A percentile compares a stretch with the other conserved stretches of the same genome.
phyloP scores from a whole-genome alignment of 1,140 invertebrate species.

The Battus philenor region DNA sequence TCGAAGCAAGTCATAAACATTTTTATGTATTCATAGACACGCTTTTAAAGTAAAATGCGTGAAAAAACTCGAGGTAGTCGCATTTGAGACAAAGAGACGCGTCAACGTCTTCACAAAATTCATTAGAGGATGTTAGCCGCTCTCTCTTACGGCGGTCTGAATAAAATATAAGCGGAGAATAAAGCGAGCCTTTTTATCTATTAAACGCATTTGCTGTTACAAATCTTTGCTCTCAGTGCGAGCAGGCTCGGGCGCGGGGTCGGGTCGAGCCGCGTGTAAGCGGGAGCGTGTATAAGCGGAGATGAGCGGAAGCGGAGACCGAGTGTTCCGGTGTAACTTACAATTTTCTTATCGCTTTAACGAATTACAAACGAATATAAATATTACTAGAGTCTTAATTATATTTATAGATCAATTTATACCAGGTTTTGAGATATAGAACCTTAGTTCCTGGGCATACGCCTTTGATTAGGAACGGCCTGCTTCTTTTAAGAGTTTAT shows the following conservation, averaged over 20 bases:
- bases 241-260: neutral
- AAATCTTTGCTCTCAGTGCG: conserved; percentile 48
- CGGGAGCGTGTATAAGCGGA: too few species aligned
- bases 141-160: conserved; percentile 44
- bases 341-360: too few species aligned
- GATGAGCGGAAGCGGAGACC: too few species aligned
- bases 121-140: conserved; percentile 45
- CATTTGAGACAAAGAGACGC: conserved; percentile 22
- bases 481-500: too few species aligned
- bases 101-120: conserved; percentile 44
- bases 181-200: conserved; percentile 66
- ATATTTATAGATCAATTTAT: too few species aligned
- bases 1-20: conserved; percentile 4
- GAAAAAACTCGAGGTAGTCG: conserved; percentile 13
- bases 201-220: conserved; percentile 67
- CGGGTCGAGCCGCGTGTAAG: too few species aligned
- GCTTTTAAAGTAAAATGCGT: conserved; percentile 13
- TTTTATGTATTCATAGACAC: conserved; percentile 14
- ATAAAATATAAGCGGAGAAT: conserved; percentile 63
- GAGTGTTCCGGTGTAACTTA: too few species aligned
- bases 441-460: too few species aligned
- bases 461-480: too few species aligned
- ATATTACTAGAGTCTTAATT: too few species aligned
- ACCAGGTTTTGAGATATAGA: too few species aligned
- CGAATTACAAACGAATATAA: too few species aligned